phyloP scores from a whole-genome alignment of 2,888 invertebrate genomes.

The Lycocerus yunnanus region DNA sequence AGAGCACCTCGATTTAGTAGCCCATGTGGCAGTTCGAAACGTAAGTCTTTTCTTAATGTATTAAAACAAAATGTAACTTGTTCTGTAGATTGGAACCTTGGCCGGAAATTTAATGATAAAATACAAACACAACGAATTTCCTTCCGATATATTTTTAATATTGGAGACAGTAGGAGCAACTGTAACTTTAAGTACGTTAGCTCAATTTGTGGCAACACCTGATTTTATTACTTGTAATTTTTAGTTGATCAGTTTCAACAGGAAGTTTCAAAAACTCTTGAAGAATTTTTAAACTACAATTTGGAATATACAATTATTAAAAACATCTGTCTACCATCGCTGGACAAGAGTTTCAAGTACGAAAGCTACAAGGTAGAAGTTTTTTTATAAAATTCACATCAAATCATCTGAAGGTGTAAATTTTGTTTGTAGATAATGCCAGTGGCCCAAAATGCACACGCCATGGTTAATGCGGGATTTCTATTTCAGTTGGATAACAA shows the following conservation, averaged over 20 bases:
- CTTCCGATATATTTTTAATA: slow-evolving; percentile 73
- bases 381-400: background rate
- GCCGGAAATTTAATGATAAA: slow-evolving; percentile 76
- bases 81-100: slow-evolving; percentile 65
- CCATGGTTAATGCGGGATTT: slow-evolving; percentile 75
- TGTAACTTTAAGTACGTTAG: slow-evolving; percentile 45
- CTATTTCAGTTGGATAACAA: slow-evolving; percentile 59
- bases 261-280: slow-evolving; percentile 29
- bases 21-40: slow-evolving; percentile 73
- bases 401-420: background rate
- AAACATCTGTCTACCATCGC: slow-evolving; percentile 57
- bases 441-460: slow-evolving; percentile 72
- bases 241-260: background rate
- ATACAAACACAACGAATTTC: slow-evolving; percentile 69
- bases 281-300: background rate
- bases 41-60: slow-evolving; percentile 54
- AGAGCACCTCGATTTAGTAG: slow-evolving; percentile 70
- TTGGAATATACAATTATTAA: slow-evolving; percentile 49
- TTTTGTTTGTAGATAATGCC: slow-evolving; percentile 67
- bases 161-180: slow-evolving; percentile 65
- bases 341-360: slow-evolving; percentile 48
- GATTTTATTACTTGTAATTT: background rate
- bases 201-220: background rate
- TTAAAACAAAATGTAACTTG: slow-evolving; percentile 35
- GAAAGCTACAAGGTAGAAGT: slow-evolving; percentile 8